Percentiles rank a stretch among this genome's conserved stretches.
Conservation (phyloP, 1,140 invertebrate species). For the Leptinotarsa defecta region DNA sequence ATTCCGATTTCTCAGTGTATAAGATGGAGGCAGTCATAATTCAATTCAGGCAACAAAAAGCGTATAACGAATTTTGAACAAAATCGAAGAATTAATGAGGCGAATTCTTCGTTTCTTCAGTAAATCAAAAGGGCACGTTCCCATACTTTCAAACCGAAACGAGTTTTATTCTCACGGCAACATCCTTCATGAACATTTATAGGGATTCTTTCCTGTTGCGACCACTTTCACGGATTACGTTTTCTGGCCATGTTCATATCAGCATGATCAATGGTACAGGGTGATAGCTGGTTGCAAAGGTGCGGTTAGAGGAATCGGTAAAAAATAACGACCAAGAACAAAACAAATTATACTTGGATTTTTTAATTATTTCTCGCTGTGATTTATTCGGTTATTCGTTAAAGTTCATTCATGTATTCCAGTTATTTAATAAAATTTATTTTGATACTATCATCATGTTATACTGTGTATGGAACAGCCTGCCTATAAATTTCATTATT, state of each 20-base stretch:
- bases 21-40: neutral
- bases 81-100: conserved; percentile 6
- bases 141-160: conserved; percentile 1
- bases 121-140: conserved; percentile 8
- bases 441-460: no score
- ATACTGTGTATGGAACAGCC: no score
- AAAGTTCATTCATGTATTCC: no score
- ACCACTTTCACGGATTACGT: neutral
- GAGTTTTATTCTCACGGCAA: conserved; percentile 6
- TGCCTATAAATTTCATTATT: no score
- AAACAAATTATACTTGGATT: no score
- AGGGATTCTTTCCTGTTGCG: conserved; percentile 7
- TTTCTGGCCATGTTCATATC: conserved; percentile 8
- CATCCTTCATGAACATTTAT: conserved; percentile 8
- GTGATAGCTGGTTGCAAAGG: neutral
- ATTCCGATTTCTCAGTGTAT: neutral
- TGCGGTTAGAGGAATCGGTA: neutral
- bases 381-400: no score
- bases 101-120: conserved; percentile 8
- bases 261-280: neutral
- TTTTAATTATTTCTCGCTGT: no score
- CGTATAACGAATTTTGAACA: neutral
- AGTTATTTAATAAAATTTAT: no score
- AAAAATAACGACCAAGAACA: no score
- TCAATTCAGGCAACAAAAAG: neutral